Conservation (phyloP, 1,140 invertebrate genomes). For the Pteromalus puparum region DNA sequence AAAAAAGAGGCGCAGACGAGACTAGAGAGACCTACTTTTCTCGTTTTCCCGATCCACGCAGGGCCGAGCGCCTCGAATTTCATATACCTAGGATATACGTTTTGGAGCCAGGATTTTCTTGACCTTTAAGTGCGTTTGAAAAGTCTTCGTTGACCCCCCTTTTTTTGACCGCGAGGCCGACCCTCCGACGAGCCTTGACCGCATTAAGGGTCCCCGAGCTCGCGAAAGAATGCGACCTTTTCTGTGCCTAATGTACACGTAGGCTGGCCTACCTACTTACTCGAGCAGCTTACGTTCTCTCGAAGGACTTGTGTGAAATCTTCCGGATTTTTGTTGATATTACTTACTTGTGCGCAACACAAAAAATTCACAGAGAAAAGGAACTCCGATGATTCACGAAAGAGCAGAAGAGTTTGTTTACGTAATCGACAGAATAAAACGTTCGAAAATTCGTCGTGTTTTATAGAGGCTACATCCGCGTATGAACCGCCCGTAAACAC, state of each 20-base stretch:
- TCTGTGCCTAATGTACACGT: neutral
- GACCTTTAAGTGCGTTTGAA: slow-evolving; percentile 16
- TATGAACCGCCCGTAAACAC: too few relatives aligned
- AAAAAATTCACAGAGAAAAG: too few relatives aligned
- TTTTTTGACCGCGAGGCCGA: neutral
- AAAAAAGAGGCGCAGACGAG: neutral
- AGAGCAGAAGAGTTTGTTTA: neutral
- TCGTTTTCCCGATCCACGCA: neutral
- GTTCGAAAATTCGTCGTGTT: neutral
- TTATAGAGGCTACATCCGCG: neutral
- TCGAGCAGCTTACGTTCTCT: too few relatives aligned
- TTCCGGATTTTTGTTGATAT: too few relatives aligned
- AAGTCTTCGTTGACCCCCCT: neutral
- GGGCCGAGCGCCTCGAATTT: neutral
- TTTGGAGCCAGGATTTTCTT: slow-evolving; percentile 34
- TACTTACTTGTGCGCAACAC: too few relatives aligned
- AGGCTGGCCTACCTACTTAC: too few relatives aligned
- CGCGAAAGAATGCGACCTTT: neutral
- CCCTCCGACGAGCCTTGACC: slow-evolving; percentile 29
- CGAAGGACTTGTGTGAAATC: too few relatives aligned
- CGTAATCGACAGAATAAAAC: neutral
- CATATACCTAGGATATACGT: neutral
- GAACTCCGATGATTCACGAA: neutral
- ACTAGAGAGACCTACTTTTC: slow-evolving; percentile 23
- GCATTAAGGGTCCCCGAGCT: neutral